Evolutionary conservation across 1,140 invertebrate species (phyloP).

Genomic region (Tachypleus tridentatus): DNA sequence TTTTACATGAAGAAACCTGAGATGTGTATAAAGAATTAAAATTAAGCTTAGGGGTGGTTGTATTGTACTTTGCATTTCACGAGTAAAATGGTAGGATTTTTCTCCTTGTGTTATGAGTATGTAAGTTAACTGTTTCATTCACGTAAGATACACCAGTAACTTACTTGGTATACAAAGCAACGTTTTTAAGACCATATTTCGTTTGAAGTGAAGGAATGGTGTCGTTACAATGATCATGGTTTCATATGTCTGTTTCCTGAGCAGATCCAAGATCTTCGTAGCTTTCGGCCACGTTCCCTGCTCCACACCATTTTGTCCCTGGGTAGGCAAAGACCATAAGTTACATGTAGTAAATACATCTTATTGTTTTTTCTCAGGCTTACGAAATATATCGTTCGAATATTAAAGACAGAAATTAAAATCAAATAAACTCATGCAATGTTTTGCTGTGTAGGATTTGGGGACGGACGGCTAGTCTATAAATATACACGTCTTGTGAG

Average conservation of each 20-base stretch:
- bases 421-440: no score
- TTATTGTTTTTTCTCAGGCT: not conserved
- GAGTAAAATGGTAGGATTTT: no score
- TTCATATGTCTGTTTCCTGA: constrained; percentile 53
- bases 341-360: not conserved
- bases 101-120: no score
- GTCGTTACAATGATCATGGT: constrained; percentile 57
- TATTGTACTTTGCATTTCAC: no score
- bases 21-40: constrained; percentile 1
- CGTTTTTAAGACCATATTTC: constrained; percentile 48
- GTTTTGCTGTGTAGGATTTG: no score
- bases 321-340: not conserved
- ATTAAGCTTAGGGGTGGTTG: no score
- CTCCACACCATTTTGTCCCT: constrained; percentile 57
- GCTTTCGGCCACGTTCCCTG: constrained; percentile 52
- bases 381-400: not conserved
- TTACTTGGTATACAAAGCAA: constrained; percentile 37
- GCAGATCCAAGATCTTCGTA: constrained; percentile 54
- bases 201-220: constrained; percentile 43
- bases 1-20: constrained; percentile 9
- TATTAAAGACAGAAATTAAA: no score
- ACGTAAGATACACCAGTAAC: not conserved
- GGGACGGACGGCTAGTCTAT: no score
- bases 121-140: no score
- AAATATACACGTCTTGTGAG: no score